Evolutionary conservation across 1,140 invertebrate genomes (phyloP).

Genomic region (Pseudomyrmex cubaensis): DNA sequence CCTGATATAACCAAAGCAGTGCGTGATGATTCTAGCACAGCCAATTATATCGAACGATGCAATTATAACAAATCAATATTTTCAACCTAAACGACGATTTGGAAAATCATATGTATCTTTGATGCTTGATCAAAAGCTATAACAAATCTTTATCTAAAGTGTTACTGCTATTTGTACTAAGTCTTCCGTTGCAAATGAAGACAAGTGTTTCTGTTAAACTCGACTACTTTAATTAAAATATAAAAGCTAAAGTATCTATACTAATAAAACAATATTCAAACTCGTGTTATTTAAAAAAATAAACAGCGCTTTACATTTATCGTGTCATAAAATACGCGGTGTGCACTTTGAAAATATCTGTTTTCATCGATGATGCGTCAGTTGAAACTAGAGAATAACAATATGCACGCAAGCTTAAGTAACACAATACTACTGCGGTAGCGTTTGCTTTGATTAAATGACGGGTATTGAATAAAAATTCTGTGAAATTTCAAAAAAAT

Average conservation of each 20-base stretch:
- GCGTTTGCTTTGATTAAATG: conserved; percentile 38
- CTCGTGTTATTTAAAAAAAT: not conserved
- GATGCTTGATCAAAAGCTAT: conserved; percentile 6
- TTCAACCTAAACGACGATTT: conserved; percentile 46
- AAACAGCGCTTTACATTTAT: not conserved
- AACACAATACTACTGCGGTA: conserved; percentile 31
- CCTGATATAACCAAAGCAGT: conserved; percentile 59
- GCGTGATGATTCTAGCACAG: conserved; percentile 58
- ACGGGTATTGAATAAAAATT: conserved; percentile 39
- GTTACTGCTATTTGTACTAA: not conserved
- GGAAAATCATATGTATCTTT: conserved; percentile 10
- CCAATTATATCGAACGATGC: conserved; percentile 62
- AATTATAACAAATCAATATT: conserved; percentile 70
- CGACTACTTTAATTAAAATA: not conserved
- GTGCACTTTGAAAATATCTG: conserved; percentile 11
- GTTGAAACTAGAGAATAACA: conserved; percentile 25
- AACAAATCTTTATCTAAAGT: not conserved
- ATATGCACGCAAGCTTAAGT: conserved; percentile 13
- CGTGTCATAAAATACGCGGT: not conserved
- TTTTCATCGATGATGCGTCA: conserved; percentile 4
- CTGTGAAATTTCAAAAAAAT: conserved; percentile 24
- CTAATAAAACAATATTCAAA: not conserved
- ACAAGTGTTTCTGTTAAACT: not conserved
- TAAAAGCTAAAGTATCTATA: not conserved
- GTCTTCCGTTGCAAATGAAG: not conserved